A percentile compares a stretch with the other conserved stretches of the same genome.
Conservation (phyloP, 2,797 vertebrate genomes). For the Tachyglossus aculeatus region DNA sequence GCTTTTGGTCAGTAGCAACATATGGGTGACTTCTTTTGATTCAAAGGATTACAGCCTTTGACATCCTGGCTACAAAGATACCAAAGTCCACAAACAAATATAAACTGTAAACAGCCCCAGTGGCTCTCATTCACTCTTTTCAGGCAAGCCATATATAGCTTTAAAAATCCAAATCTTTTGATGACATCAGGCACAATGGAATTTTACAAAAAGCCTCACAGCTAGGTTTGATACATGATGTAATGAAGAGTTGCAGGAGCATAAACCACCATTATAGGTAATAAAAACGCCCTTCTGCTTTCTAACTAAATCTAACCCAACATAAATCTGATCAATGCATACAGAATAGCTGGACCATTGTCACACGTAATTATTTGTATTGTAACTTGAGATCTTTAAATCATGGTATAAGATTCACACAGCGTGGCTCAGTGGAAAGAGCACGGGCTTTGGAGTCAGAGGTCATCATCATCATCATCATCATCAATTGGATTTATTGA, state of each 20-base stretch:
- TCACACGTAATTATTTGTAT: slow-evolving; percentile 24
- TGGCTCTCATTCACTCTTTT: not conserved
- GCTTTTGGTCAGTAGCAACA: slow-evolving; percentile 38
- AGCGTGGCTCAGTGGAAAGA: too few species aligned
- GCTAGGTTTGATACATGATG: too few species aligned
- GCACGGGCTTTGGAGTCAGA: too few species aligned
- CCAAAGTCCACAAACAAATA: slow-evolving; percentile 29
- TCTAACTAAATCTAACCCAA: not conserved
- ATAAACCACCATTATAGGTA: too few species aligned
- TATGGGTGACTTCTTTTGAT: slow-evolving; percentile 22
- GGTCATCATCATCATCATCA: too few species aligned
- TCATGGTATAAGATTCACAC: slow-evolving; percentile 16
- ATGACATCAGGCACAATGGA: not conserved
- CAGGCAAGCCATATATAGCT: too few species aligned
- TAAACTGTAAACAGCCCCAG: slow-evolving; percentile 7
- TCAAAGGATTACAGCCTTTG: not conserved
- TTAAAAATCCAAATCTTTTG: not conserved
- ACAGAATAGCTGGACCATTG: slow-evolving; percentile 17
- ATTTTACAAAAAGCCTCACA: not conserved
- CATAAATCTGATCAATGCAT: slow-evolving; percentile 31
- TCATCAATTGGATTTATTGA: too few species aligned
- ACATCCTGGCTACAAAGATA: slow-evolving; percentile 39
- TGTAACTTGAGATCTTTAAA: slow-evolving; percentile 34
- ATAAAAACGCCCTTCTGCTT: not conserved
- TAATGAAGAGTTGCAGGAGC: too few species aligned